Base-by-base conservation (phyloP, 30 jellyfish, hydroid and myxozoan genomes). In the Mastigias papua region DNA sequence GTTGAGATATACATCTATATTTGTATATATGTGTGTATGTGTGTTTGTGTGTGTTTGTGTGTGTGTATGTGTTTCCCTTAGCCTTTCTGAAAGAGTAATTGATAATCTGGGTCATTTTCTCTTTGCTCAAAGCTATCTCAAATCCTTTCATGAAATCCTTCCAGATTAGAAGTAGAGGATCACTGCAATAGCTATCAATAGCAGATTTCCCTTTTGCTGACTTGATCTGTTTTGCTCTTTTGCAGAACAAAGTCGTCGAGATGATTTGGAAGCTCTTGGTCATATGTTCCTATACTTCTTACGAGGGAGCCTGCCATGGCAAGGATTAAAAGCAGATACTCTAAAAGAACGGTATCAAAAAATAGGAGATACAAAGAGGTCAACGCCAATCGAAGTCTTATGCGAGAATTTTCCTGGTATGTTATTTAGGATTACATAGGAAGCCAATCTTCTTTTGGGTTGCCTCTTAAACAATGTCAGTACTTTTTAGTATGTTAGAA, bases 221-320 rank as follows among this genome's bases (percentile, higher is more conserved):
- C 22, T 31, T 16, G 2, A 31, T 67, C 4, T 61, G 29, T 61
- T 20, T 61, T 8, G 15, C 68, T 50, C 29, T 25, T 31, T 27
- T 83, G 4, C 72, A 94, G 99, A 94, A 35, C 99, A 94, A 89
- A 94, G 99, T 89, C 94, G 99, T n/a, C 64, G 99, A 75, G 99
- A 94, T 81, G 99, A 94, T 65, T 78, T 94, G 69, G 99, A 94
- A 86, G 97, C 99, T 37, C 88, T 94, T 3, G 99, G 99, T 30
- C 99, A 94, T 80, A 94, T 94, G 99, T 94, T 94, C 86, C 51
- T 94, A 60, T 94, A 94, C 89, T 94, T 94, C 72, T 51, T 94
- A 34, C 91, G 99, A 17, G 99, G 99, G 0, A 90, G 97, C 69
- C 75, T 94, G 22, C 99, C 99, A 0, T 94, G 99, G 99, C 99